A percentile compares a stretch with the other conserved stretches of the same genome.
These are phyloP conservation scores for Callospermophilus lateralis DNA, from an alignment of 2,113 vertebrate species.

Conservation along the genomic window DNA sequence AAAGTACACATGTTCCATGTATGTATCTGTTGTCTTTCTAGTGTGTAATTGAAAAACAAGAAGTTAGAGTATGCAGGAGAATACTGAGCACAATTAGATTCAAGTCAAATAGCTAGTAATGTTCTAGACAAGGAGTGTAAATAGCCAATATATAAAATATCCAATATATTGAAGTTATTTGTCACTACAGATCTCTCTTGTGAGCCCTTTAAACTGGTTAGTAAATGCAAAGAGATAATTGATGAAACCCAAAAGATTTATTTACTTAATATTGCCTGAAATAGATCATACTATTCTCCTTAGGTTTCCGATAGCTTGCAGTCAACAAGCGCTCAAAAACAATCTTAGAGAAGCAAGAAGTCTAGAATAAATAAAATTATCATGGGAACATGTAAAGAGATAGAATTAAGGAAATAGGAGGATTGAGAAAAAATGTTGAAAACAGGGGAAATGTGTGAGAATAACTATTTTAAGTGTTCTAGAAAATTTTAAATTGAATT, in stretches of 20 bases:
- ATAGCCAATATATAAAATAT: constrained; percentile 13
- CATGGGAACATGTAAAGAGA: neutral
- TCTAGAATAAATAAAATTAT: constrained; percentile 8
- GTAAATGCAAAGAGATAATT: neutral
- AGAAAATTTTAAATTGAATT: constrained; percentile 53
- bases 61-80: neutral
- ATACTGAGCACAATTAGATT: neutral
- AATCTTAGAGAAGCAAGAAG: neutral
- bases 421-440: neutral
- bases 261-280: constrained; percentile 23
- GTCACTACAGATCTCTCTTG: neutral
- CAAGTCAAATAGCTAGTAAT: neutral
- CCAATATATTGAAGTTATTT: constrained; percentile 18
- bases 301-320: constrained; percentile 17
- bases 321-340: neutral
- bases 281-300: neutral
- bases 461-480: neutral
- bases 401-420: constrained; percentile 8
- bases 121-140: neutral
- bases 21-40: neutral
- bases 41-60: neutral
- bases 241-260: neutral
- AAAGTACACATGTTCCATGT: neutral
- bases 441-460: neutral
- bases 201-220: neutral